Evolutionary conservation across 2,113 vertebrate species (phyloP), one percentile per base, ranked within the genome.

Genomic region (Vidua chalybeata): DNA sequence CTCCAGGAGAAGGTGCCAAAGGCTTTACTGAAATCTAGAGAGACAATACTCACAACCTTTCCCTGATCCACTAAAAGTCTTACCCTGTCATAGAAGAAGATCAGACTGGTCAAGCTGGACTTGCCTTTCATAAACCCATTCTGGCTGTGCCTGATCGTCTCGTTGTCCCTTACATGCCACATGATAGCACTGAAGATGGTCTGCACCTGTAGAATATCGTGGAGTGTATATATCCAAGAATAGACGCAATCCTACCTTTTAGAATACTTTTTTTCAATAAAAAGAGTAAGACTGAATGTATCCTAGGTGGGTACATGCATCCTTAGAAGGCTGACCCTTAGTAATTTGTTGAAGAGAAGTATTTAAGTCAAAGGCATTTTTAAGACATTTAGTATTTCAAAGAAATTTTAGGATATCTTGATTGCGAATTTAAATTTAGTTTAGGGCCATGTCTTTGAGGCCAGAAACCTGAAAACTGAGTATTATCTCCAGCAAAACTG

Each of bases 381-480:
- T 37, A 48, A 14, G 26, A 28, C 4, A 5, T n/a, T 66, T 48
- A 39, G 23, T 35, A 6, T 56, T 93, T 56, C 17, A 61, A 61
- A 23, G 7, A 31, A 61, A 28, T 48, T 52, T 82, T 48, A 48
- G 5, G 6, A n/a, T 4, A 0, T 28, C 15, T 74, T 74, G 13
- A 31, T 27, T 51, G 9, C 2, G 10, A 61, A 52, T 84, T 37
- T 68, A 37, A 62, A 10, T 54, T 84, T 68, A 30, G 10, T 77
- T 78, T 33, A 56, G 26, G 45, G 59, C 33, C 12, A 43, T 26
- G 5, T 31, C 11, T 62, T 63, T 41, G 24, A 12, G 11, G 30
- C 5, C 58, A 63, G 30, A 20, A 71, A 49, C 6, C 16, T 41
- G n/a, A 79, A 71, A 63, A 55, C 2, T 0, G 0, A 30, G 10